Percentiles rank a stretch among this genome's conserved stretches.
Evolutionary conservation across 2,888 invertebrate genomes (phyloP).

Genomic region (Dryomyza anilis): DNA sequence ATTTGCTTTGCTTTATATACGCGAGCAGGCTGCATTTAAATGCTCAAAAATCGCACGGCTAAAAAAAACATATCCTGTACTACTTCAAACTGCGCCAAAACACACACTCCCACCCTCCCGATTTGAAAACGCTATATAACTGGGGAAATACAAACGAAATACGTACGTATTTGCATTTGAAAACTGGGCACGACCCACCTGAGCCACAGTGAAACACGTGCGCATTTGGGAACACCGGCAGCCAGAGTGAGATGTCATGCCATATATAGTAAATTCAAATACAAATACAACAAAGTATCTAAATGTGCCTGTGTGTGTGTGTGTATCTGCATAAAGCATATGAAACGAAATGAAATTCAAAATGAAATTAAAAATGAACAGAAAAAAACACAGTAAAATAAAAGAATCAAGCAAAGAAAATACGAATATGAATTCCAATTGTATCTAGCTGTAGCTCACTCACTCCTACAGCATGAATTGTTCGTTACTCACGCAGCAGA

Average conservation of each 20-base stretch:
- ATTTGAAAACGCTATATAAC: background rate
- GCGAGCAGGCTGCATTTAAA: background rate
- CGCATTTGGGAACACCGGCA: background rate
- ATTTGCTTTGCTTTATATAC: slow-evolving; percentile 49
- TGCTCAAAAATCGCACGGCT: slow-evolving; percentile 34
- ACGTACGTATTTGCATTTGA: slow-evolving; percentile 21
- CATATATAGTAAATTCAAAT: no score
- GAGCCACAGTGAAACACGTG: background rate
- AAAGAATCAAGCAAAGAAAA: slow-evolving; percentile 10
- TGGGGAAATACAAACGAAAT: slow-evolving; percentile 21
- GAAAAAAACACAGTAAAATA: background rate
- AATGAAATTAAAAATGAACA: slow-evolving; percentile 40
- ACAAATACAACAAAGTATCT: no score
- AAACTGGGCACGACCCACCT: slow-evolving; percentile 23
- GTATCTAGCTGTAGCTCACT: slow-evolving; percentile 11
- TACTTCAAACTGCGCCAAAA: background rate
- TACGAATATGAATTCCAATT: slow-evolving; percentile 13
- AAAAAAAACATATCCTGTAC: no score
- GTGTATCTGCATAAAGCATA: background rate
- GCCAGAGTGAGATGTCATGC: slow-evolving; percentile 18
- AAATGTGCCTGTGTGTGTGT: background rate
- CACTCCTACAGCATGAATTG: background rate
- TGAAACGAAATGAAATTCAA: slow-evolving; percentile 52
- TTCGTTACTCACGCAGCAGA: background rate
- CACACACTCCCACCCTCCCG: no score